A percentile compares a stretch with the other conserved stretches of the same genome.
Evolutionary conservation across 2,113 vertebrate species (phyloP).

Genomic region (Mormoops blainvillei): DNA sequence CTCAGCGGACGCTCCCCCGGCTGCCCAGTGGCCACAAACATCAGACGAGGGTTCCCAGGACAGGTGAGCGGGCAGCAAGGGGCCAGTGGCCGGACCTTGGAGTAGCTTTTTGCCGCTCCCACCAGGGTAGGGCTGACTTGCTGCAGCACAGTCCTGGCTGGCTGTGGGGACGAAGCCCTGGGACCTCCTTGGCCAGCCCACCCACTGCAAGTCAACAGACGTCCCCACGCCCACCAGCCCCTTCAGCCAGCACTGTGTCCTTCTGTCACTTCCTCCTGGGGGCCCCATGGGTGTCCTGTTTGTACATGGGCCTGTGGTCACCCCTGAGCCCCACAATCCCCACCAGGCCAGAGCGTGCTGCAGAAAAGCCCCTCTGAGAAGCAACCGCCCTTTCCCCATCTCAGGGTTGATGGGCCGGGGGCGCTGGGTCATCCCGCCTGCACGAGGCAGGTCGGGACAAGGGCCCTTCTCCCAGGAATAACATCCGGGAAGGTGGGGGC

Average conservation of each 20-base stretch:
- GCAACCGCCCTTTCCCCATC: background rate
- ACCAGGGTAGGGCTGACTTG: background rate
- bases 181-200: background rate
- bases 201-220: background rate
- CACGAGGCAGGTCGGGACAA: background rate
- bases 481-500: background rate
- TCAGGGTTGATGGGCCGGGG: too few species aligned
- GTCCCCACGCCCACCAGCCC: background rate
- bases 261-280: background rate
- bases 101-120: background rate
- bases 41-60: background rate
- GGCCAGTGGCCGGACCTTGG: background rate
- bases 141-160: background rate
- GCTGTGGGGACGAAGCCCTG: background rate
- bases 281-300: background rate
- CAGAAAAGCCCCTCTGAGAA: background rate
- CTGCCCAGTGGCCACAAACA: too few species aligned
- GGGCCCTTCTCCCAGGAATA: background rate
- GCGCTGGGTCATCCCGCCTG: too few species aligned
- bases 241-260: background rate
- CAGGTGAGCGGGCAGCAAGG: background rate
- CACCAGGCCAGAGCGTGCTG: accelerated
- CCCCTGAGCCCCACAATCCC: accelerated
- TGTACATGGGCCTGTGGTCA: background rate
- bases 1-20: background rate